Evolutionary conservation across 2,888 invertebrate genomes (phyloP), one percentile per base, ranked within the genome.

Genomic region (Mimas tiliae): DNA sequence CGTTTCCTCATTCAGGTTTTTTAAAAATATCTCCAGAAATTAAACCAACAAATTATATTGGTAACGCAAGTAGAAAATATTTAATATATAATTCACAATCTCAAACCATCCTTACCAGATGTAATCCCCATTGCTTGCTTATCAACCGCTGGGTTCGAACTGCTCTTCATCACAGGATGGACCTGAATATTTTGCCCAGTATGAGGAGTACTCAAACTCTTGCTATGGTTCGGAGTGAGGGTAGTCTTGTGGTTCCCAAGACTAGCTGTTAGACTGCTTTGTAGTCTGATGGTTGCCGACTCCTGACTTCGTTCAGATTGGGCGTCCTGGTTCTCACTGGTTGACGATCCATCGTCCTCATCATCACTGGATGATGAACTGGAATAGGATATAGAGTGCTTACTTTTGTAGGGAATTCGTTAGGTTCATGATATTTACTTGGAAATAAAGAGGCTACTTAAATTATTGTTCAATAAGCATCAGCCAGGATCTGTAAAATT

Each of bases 311-410:
- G 72, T 67, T 91, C 92, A 0, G 90, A 90, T 34, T 85, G 86
- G 0, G 90, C 91, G 70, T 91, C 93, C 64, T 89, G 89, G 74
- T 91, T 92, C 73, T 94, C 94, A 69, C 93, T 93, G 33, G 89
- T 87, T 0, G 92, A 91, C 0, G 93, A 93, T 1, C 94, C 95
- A 65, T 94, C 94, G 73, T 95, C 95, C 65, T 95, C 95, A 67
- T 95, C 95, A 58, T 96, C 96, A 77, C 96, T 96, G 66, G 96
- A 96, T 66, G 96, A 96, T 84, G 88, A 97, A 91, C 90, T 96
- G 95, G 75, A 95, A 69, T 38, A 27, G 34, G 33, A 9, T 14
- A 1, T 50, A 0, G 21, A 16, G 33, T 51, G 19, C 7, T 53
- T 12, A 6, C 21, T 55, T 34, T 38, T 55, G 38, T 38, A 3